Conservation (phyloP, 2,797 vertebrate species). For the Coregonus sp. region DNA sequence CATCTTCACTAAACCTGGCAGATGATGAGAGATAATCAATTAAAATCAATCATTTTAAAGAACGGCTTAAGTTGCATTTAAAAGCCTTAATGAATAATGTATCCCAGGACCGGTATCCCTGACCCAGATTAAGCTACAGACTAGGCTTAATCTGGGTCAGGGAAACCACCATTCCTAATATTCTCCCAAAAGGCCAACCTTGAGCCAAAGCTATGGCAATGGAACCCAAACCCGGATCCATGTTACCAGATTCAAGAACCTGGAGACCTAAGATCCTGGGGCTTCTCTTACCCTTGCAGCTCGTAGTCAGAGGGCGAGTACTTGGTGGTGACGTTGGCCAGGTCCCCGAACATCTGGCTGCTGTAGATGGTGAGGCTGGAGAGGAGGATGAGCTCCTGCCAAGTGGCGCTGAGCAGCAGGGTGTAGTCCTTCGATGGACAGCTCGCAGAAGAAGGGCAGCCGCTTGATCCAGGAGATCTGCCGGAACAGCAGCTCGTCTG, state of each 20-base stretch:
- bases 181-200: neutral
- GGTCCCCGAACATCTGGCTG: slow-evolving; percentile 94
- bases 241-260: neutral
- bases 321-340: slow-evolving; percentile 93
- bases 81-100: neutral
- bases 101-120: neutral
- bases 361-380: slow-evolving; percentile 97
- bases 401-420: slow-evolving; percentile 94
- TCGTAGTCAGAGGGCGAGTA: slow-evolving; percentile 94
- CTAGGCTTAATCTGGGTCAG: neutral
- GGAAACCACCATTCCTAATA: neutral
- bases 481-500: slow-evolving; percentile 95
- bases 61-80: neutral
- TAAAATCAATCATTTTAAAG: slow-evolving; percentile 9
- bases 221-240: neutral
- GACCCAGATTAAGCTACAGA: neutral
- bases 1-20: slow-evolving; percentile 93
- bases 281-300: slow-evolving; percentile 87
- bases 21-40: slow-evolving; percentile 1
- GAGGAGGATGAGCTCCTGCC: slow-evolving; percentile 97
- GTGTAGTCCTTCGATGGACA: slow-evolving; percentile 99
- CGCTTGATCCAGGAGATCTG: slow-evolving; percentile 99
- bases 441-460: slow-evolving; percentile 96
- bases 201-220: neutral
- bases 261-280: neutral